phyloP scores from a whole-genome alignment of 2,888 invertebrate species.

The Limnephilus rhombicus region DNA sequence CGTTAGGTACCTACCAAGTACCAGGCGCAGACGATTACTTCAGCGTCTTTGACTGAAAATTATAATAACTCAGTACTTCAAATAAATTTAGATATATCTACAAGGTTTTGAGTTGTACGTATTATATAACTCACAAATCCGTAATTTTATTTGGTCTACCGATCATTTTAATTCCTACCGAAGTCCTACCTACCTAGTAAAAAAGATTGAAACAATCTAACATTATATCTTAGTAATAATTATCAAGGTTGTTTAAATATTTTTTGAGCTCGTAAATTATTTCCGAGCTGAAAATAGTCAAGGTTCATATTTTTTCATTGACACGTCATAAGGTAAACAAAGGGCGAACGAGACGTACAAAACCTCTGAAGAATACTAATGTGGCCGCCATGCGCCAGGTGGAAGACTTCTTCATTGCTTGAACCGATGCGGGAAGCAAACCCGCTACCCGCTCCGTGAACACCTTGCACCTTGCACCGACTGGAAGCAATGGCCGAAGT shows the following conservation, averaged over 20 bases:
- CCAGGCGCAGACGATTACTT: too few species aligned
- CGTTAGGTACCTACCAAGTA: too few species aligned
- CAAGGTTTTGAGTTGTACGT: too few species aligned
- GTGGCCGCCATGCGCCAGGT: slow-evolving; percentile 2
- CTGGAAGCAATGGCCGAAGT: slow-evolving; percentile 36
- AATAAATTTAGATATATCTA: too few species aligned
- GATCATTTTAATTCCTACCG: neutral
- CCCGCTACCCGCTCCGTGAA: neutral
- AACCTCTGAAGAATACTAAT: slow-evolving; percentile 4
- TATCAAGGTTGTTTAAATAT: too few species aligned
- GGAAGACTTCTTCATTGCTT: neutral
- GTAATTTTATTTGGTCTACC: too few species aligned
- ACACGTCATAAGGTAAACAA: neutral
- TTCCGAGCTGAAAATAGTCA: neutral
- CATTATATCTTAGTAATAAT: too few species aligned
- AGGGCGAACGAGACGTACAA: neutral
- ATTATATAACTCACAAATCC: too few species aligned
- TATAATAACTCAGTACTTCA: too few species aligned
- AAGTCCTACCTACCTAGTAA: too few species aligned
- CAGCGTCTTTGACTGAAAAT: too few species aligned
- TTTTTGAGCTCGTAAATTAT: neutral
- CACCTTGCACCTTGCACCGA: slow-evolving; percentile 59
- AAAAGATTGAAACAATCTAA: neutral
- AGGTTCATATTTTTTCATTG: neutral
- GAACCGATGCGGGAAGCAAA: neutral